Percentiles rank a stretch among this genome's conserved stretches.
Evolutionary conservation across 2,113 vertebrate genomes (phyloP).

Genomic region (Syngnathus typhle): DNA sequence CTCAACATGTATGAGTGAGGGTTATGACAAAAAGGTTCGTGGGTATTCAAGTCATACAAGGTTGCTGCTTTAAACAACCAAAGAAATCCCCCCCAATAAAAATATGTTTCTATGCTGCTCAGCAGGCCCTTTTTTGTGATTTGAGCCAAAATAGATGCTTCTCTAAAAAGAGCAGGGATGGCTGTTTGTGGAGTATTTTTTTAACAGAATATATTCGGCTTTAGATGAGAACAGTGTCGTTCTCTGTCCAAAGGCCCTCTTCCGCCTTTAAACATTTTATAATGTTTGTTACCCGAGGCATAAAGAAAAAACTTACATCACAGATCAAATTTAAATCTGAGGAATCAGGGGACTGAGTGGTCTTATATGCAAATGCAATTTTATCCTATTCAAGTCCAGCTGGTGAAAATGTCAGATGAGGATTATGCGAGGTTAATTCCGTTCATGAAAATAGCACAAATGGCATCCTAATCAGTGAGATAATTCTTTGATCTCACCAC

Average conservation of each 20-base stretch:
- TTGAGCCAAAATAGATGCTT: no score
- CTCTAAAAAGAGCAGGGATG: no score
- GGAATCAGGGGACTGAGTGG: neutral
- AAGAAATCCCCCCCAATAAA: no score
- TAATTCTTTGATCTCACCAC: constrained; percentile 4
- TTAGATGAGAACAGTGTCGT: no score
- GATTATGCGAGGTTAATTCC: constrained; percentile 12
- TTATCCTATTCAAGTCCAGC: constrained; percentile 6
- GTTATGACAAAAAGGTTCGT: no score
- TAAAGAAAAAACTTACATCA: neutral
- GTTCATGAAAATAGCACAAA: constrained; percentile 6
- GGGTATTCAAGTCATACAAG: no score
- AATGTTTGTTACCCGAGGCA: neutral
- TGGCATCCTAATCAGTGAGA: constrained; percentile 4
- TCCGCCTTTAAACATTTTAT: neutral
- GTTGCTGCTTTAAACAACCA: no score
- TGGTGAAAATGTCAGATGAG: constrained; percentile 6
- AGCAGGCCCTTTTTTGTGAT: no score
- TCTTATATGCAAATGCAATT: neutral
- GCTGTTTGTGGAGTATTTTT: no score
- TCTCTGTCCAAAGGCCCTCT: neutral
- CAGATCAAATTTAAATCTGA: neutral
- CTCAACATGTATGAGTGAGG: no score
- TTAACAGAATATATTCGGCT: no score
- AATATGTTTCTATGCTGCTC: no score